phyloP scores from a whole-genome alignment of 2,797 vertebrate species.

The Coilia nasus region DNA sequence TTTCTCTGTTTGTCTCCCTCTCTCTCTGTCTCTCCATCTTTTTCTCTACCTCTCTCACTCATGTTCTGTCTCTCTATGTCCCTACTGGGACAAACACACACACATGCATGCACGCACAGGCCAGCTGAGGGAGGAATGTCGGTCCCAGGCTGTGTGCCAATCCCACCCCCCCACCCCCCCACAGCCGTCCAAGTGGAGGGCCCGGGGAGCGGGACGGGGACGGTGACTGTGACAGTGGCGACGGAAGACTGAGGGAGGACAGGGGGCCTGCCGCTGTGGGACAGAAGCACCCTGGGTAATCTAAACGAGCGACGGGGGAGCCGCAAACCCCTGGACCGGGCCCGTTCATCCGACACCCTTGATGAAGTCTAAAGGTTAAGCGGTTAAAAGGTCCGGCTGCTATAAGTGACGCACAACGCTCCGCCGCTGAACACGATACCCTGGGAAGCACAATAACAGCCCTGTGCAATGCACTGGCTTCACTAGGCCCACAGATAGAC shows the following conservation, averaged over 20 bases:
- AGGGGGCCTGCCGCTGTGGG: conserved; percentile 39
- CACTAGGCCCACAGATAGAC: conserved; percentile 42
- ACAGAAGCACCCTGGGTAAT: conserved; percentile 62
- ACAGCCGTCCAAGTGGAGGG: neutral
- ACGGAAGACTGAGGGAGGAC: conserved; percentile 20
- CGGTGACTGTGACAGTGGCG: no score
- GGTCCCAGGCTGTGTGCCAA: neutral
- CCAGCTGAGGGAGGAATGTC: neutral
- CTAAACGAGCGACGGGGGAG: conserved; percentile 74
- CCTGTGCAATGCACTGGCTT: conserved; percentile 56
- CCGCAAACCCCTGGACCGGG: conserved; percentile 55
- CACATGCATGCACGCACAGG: neutral
- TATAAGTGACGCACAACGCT: conserved; percentile 69
- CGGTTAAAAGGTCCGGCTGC: conserved; percentile 73
- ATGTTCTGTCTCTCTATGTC: neutral
- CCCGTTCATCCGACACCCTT: conserved; percentile 69
- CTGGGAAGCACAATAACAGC: conserved; percentile 73
- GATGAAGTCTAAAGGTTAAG: conserved; percentile 74
- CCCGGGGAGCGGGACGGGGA: no score
- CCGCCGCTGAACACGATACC: conserved; percentile 68
- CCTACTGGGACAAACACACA: neutral
- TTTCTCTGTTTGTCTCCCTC: neutral
- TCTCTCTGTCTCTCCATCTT: neutral
- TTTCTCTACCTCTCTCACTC: neutral
- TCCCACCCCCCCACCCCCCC: neutral